Base-by-base conservation (phyloP, 2,888 invertebrate species). In the Copidosoma aretas region DNA sequence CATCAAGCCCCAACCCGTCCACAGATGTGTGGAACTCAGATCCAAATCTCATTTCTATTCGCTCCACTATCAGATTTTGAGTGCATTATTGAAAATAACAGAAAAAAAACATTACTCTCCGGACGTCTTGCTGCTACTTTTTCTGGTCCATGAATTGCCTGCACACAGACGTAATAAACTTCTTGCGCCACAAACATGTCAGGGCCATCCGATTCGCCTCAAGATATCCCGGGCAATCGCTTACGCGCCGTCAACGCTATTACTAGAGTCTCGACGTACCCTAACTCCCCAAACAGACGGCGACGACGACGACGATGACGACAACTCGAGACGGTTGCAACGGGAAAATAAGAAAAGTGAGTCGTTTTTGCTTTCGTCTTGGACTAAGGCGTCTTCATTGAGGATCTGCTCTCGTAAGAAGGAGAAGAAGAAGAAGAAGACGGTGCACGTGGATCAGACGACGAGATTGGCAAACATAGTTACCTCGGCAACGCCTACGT, bases 401-500 rank as follows among this genome's bases (percentile, higher is more conserved):
- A 46, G 49, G 25, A 53, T 52, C 56, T n/a, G n/a, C n/a, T 32
- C 32, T 41, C 21, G 25, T 22, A 60, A 65, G 64, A 53, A 56
- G 32, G 2, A 46, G 24, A 53, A 43, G 60, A 67, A 63, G 66
- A 71, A 59, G 71, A 53, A 67, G 60, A 60, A 70, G 67, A 63
- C 60, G 56, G 32, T 62, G 59, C 15, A n/a, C n/a, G 19, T 54
- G 62, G 66, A 70, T 66, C 59, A 70, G 70, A 63, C 66, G 59
- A 56, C 51, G 62, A 69, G 69, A 66, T 70, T 66, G 70, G 70
- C 59, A 70, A 70, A 70, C 66, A 63, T 54, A 66, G 74, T 74
- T 71, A 54, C 73, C 67, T 68, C 67, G 71, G 70, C 72, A 68
- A 74, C 71, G 70, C 67, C 51, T 64, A n/a, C n/a, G n/a, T n/a